Base-by-base conservation (phyloP, 2,797 vertebrate species). In the Dryobates pubescens region DNA sequence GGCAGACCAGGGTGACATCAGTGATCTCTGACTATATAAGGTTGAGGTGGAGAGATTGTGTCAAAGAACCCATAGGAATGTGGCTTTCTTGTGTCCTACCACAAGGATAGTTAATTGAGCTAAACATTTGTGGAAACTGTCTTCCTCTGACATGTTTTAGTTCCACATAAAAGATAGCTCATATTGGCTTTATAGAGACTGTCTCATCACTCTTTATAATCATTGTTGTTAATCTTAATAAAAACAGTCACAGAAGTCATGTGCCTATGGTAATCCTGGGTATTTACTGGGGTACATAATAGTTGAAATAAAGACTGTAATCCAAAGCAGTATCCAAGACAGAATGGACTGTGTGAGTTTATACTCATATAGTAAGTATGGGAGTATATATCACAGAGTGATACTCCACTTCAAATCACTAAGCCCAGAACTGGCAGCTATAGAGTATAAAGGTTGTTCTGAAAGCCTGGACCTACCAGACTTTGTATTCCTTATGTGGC, bases 121-220 rank as follows among this genome's bases (percentile, higher is more conserved):
- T 85, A 88, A 95, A 89, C 34, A 29, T 73, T 76, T 53, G 75
- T 27, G 41, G 68, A 88, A 81, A 88, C 61, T 84, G 23, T 84
- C 93, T 82, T 76, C 30, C 71, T 82, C 45, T 88, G 64, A 54
- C 17, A 13, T 76, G 54, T 61, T 89, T 88, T n/a, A 67, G 27
- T 70, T 92, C 11, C 58, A 38, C 0, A 0, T 88, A 51, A 79
- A 82, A 73, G 57, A 72, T 63, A 75, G 53, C 6, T 20, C 34
- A 29, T 77, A 32, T 82, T 90, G 64, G 49, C 63, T 76, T 91
- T 82, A 70, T 45, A 68, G 34, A 90, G 54, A 15, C 62, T 86
- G 23, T 47, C 30, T 76, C 51, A 51, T 51, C 51, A 29, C 29
- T 88, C 64, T 56, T 88, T 68, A 63, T 89, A 83, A 67, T 90